Conservation (phyloP, 1,140 invertebrate species). For the Tetramorium alpestre region DNA sequence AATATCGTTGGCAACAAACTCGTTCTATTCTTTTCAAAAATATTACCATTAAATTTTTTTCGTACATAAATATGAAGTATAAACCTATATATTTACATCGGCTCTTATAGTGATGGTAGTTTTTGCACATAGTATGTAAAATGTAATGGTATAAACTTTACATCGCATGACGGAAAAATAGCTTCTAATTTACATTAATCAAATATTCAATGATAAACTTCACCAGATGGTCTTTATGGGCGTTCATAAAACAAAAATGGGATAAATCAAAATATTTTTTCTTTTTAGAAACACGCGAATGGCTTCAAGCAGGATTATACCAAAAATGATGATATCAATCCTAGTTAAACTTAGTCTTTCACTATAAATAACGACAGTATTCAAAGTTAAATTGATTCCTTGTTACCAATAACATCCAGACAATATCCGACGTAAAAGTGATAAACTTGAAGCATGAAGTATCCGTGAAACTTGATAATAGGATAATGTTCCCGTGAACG, state of each 20-base stretch:
- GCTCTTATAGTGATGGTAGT: background rate
- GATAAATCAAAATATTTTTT: background rate
- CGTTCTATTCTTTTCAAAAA: background rate
- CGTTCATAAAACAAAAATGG: background rate
- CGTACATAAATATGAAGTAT: background rate
- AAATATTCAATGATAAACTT: background rate
- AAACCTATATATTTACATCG: background rate
- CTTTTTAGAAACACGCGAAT: background rate
- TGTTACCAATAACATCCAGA: background rate
- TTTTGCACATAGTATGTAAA: background rate
- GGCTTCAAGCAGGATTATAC: too few relatives aligned
- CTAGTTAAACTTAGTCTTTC: slow-evolving; percentile 7
- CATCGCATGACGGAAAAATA: background rate
- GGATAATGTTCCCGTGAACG: background rate
- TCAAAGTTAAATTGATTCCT: background rate
- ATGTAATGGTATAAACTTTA: background rate
- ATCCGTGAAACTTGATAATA: slow-evolving; percentile 23
- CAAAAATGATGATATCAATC: background rate
- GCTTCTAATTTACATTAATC: slow-evolving; percentile 9
- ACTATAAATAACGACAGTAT: background rate
- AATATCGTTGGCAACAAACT: background rate
- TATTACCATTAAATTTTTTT: background rate
- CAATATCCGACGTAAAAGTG: background rate
- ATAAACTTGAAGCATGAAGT: slow-evolving; percentile 8
- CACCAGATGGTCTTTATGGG: background rate